Evolutionary conservation across 2,888 invertebrate genomes (phyloP).

Genomic region (Drepanosiphum platanoidis): DNA sequence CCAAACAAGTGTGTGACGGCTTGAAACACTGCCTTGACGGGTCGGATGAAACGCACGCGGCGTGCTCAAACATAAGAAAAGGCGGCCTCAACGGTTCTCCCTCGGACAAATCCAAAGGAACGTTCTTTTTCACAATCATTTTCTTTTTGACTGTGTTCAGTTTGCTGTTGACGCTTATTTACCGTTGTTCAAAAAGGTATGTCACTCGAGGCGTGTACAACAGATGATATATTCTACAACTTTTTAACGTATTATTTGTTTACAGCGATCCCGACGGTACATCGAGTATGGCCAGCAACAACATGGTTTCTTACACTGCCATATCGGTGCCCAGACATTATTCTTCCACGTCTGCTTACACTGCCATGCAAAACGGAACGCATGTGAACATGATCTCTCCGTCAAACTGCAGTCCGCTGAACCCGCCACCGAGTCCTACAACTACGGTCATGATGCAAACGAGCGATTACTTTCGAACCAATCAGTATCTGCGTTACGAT

Average conservation of each 20-base stretch:
- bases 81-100: slow-evolving; percentile 64
- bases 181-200: slow-evolving; percentile 56
- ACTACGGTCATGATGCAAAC: slow-evolving; percentile 71
- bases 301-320: slow-evolving; percentile 31
- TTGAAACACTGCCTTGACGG: slow-evolving; percentile 83
- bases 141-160: slow-evolving; percentile 69
- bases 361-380: slow-evolving; percentile 39
- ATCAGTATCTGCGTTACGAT: slow-evolving; percentile 60
- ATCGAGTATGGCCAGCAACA: slow-evolving; percentile 32
- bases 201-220: too few species aligned
- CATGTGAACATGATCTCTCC: slow-evolving; percentile 62
- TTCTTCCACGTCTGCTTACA: slow-evolving; percentile 36
- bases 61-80: slow-evolving; percentile 68
- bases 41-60: slow-evolving; percentile 78
- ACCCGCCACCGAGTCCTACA: slow-evolving; percentile 92
- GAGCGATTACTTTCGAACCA: slow-evolving; percentile 15
- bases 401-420: slow-evolving; percentile 78
- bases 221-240: too few species aligned
- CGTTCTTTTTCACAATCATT: slow-evolving; percentile 48
- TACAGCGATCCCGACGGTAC: slow-evolving; percentile 34
- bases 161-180: slow-evolving; percentile 70
- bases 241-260: neutral
- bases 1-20: slow-evolving; percentile 78
- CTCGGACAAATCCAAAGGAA: slow-evolving; percentile 51
- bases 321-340: slow-evolving; percentile 37